Evolutionary conservation across 2,888 invertebrate species (phyloP).

Genomic region (Himalopsyche anomala): DNA sequence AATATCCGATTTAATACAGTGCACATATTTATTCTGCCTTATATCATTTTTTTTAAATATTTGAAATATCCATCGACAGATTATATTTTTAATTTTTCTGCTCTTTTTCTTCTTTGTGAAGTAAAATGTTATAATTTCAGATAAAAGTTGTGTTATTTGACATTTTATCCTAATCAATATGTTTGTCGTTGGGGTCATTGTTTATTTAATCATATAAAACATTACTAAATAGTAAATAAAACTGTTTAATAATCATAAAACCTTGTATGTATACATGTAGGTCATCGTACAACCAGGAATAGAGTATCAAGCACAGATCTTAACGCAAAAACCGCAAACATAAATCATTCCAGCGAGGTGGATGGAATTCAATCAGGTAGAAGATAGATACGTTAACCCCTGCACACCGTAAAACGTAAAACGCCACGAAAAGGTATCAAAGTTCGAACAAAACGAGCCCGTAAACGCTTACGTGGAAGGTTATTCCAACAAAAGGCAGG

Average conservation of each 20-base stretch:
- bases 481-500: constrained; percentile 52
- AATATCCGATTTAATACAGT: no score
- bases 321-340: constrained; percentile 32
- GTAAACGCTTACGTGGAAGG: constrained; percentile 53
- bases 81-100: no score
- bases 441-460: constrained; percentile 54
- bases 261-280: background rate
- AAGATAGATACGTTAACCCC: constrained; percentile 48
- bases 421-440: constrained; percentile 52
- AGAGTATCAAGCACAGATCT: background rate
- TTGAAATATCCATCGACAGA: no score
- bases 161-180: no score
- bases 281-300: background rate
- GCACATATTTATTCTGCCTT: no score
- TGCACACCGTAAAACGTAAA: constrained; percentile 50
- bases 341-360: constrained; percentile 39
- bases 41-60: no score
- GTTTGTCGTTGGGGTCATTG: no score
- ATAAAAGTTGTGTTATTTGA: no score
- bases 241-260: background rate
- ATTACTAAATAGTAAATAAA: background rate
- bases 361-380: constrained; percentile 40
- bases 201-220: background rate
- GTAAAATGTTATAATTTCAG: no score
- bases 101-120: no score